Percentiles rank a stretch among this genome's conserved stretches.
Conservation (phyloP, 2,797 vertebrate species). For the Lateolabrax maculatus region DNA sequence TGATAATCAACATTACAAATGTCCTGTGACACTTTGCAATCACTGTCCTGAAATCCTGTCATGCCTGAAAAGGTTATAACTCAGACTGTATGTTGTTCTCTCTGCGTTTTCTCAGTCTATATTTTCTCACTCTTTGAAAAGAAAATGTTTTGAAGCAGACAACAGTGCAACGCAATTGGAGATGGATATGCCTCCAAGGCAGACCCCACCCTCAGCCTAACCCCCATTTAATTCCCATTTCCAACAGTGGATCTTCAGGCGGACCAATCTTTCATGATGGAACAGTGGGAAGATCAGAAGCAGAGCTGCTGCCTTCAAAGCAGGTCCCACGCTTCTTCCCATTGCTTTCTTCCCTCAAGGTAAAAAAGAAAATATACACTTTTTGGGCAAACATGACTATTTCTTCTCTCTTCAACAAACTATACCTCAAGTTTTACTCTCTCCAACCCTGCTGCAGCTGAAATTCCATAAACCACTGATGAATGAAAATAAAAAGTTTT, state of each 20-base stretch:
- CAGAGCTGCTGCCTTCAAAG: slow-evolving; percentile 74
- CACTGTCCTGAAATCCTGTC: neutral
- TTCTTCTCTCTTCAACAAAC: slow-evolving; percentile 15
- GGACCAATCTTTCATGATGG: slow-evolving; percentile 71
- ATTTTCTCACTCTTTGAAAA: slow-evolving; percentile 60
- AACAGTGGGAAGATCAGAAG: slow-evolving; percentile 75
- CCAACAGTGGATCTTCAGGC: slow-evolving; percentile 69
- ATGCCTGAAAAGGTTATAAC: neutral
- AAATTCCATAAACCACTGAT: neutral
- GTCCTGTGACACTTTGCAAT: neutral
- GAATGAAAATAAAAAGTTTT: neutral
- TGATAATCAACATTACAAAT: neutral
- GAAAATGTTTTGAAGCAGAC: slow-evolving; percentile 63
- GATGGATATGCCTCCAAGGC: slow-evolving; percentile 69
- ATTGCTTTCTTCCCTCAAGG: slow-evolving; percentile 67
- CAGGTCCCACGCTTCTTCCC: slow-evolving; percentile 78
- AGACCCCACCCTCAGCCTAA: slow-evolving; percentile 75
- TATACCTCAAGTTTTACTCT: neutral
- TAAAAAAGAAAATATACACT: slow-evolving; percentile 37
- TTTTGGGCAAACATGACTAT: slow-evolving; percentile 11
- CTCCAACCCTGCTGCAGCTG: neutral
- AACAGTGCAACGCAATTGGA: slow-evolving; percentile 75
- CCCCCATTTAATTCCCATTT: slow-evolving; percentile 67
- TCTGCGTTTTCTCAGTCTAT: slow-evolving; percentile 27
- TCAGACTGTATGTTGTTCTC: neutral